These are phyloP conservation scores for Halocaridina rubra DNA, from an alignment of 2,888 invertebrate species.

Conservation along the genomic window DNA sequence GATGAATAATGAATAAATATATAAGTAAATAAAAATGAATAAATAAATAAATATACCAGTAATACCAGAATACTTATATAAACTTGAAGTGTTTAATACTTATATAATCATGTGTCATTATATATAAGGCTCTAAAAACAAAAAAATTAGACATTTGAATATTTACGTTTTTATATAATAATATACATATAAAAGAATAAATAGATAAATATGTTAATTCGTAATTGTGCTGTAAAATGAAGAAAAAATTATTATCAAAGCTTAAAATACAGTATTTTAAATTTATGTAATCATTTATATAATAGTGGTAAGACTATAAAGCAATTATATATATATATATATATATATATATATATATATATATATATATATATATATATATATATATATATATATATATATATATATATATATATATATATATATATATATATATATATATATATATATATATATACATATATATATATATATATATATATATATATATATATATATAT, in stretches of 20 bases:
- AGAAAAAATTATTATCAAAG: background rate
- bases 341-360: background rate
- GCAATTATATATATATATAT: background rate
- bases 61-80: no score
- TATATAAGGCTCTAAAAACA: no score
- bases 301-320: no score
- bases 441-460: background rate
- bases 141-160: background rate
- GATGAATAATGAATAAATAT: no score
- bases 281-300: no score
- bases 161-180: background rate
- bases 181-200: background rate
- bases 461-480: constrained; percentile 23
- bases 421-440: constrained; percentile 9
- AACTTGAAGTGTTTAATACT: no score
- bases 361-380: constrained; percentile 36
- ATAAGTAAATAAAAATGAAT: no score
- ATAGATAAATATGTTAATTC: background rate
- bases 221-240: background rate
- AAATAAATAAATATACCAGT: no score
- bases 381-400: constrained; percentile 26
- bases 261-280: background rate
- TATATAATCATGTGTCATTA: no score
- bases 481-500: background rate
- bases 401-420: background rate